Base-by-base conservation (phyloP, 2,797 vertebrate genomes). In the Propithecus deckenii region DNA sequence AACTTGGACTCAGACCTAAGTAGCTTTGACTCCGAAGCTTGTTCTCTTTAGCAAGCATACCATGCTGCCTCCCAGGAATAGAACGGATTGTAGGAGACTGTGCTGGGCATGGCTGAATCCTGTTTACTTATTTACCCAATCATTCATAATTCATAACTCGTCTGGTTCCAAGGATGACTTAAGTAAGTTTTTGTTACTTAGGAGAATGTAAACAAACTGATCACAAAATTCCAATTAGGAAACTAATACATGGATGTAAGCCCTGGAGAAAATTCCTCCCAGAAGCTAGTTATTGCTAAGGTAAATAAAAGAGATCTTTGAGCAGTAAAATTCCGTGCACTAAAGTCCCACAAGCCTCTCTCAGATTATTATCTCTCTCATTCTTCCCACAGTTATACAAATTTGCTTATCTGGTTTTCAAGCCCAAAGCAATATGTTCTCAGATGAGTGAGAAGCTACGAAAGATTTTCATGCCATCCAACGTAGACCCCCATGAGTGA, bases 121-220 rank as follows among this genome's bases (percentile, higher is more conserved):
- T 74, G 11, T 67, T 89, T 41, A 41, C n/a, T 80, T 63, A 76
- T 65, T 88, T 61, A 88, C 38, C 22, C 4, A 30, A 41, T 92
- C 52, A 72, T 85, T 63, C 80, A 69, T 90, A 90, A 92, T 92
- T 90, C 67, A 92, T 94, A 69, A 55, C 38, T 81, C n/a, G 7
- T 75, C 86, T 57, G 50, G 65, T 38, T 63, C 83, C 79, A 61
- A 67, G 71, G 86, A 55, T 52, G 61, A 94, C 0, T 28, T 55
- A 71, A 59, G 41, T 59, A 10, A 69, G n/a, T 32, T 88, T 86
- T 52, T 74, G 57, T 85, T 81, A 85, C 59, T 76, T 86, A 89
- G 55, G 46, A 78, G 41, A 91, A 76, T 48, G 13, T 81, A 94
- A 78, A 48, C 78, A 93, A 71, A 88, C 14, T 61, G 84, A 91